Percentiles rank a stretch among this genome's conserved stretches.
These are phyloP conservation scores for Schlechtendalia chinensis DNA, from an alignment of 1,140 invertebrate genomes.

Conservation along the genomic window DNA sequence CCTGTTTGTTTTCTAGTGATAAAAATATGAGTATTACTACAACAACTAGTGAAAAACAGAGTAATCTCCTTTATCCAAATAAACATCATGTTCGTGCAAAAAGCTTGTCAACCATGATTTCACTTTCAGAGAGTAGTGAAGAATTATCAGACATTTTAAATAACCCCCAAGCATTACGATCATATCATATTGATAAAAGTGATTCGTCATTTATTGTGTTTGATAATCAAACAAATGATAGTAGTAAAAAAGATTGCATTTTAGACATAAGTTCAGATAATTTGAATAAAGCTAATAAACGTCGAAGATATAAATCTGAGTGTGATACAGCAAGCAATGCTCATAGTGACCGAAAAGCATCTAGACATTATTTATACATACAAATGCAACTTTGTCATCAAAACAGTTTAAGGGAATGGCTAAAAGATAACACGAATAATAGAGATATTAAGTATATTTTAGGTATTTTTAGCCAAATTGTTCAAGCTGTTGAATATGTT, in stretches of 20 bases:
- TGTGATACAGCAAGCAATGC: constrained; percentile 34
- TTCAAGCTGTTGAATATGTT: constrained; percentile 91
- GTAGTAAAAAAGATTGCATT: constrained; percentile 29
- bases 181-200: constrained; percentile 25
- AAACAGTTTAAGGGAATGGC: constrained; percentile 88
- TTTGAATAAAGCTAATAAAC: constrained; percentile 25
- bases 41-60: constrained; percentile 55
- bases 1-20: constrained; percentile 33
- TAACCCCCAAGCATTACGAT: constrained; percentile 29
- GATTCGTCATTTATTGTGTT: constrained; percentile 48
- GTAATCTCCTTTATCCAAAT: neutral
- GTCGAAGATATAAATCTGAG: constrained; percentile 34
- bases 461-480: constrained; percentile 87
- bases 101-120: constrained; percentile 45
- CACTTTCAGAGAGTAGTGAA: constrained; percentile 21
- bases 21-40: constrained; percentile 47
- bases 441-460: constrained; percentile 62
- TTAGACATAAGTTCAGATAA: constrained; percentile 33
- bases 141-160: constrained; percentile 46
- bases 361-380: constrained; percentile 71
- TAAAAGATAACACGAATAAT: constrained; percentile 60
- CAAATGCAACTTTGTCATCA: constrained; percentile 94
- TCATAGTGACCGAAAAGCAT: constrained; percentile 23
- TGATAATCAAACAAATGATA: constrained; percentile 9
- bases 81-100: constrained; percentile 36